Conservation (phyloP, 2,888 invertebrate species). For the Drosophila kanekoi region DNA sequence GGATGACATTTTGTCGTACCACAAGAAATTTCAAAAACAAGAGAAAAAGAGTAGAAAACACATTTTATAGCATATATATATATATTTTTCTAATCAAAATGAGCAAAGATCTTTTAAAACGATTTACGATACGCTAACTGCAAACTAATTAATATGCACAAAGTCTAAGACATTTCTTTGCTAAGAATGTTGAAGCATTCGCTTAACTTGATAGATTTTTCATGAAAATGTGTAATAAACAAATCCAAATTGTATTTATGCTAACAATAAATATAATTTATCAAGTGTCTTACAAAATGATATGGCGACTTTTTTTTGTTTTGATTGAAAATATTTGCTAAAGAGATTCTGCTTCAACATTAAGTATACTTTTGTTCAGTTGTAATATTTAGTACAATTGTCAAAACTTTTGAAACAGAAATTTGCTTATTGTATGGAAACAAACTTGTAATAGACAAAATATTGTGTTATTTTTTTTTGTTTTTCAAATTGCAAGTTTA, state of each 20-base stretch:
- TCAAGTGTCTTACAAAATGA: constrained; percentile 51
- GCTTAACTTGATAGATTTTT: constrained; percentile 14
- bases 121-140: constrained; percentile 27
- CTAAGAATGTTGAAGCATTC: constrained; percentile 3
- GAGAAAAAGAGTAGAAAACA: constrained; percentile 5
- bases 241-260: constrained; percentile 40
- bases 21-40: constrained; percentile 4
- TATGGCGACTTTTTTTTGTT: background rate
- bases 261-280: constrained; percentile 52
- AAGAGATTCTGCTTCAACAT: too few species aligned
- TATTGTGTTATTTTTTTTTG: constrained; percentile 11
- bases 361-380: too few species aligned
- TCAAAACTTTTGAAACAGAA: background rate
- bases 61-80: constrained; percentile 41
- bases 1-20: constrained; percentile 54
- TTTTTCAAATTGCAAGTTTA: constrained; percentile 42
- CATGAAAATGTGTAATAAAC: constrained; percentile 24
- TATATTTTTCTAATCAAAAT: constrained; percentile 51
- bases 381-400: too few species aligned
- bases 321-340: background rate
- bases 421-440: background rate
- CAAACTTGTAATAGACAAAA: background rate
- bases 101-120: constrained; percentile 28
- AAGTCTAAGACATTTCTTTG: constrained; percentile 13
- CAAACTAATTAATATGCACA: constrained; percentile 22